Percentiles rank a stretch among this genome's conserved stretches.
Evolutionary conservation across 1,140 invertebrate genomes (phyloP).

Genomic region (Bombus pascuorum): DNA sequence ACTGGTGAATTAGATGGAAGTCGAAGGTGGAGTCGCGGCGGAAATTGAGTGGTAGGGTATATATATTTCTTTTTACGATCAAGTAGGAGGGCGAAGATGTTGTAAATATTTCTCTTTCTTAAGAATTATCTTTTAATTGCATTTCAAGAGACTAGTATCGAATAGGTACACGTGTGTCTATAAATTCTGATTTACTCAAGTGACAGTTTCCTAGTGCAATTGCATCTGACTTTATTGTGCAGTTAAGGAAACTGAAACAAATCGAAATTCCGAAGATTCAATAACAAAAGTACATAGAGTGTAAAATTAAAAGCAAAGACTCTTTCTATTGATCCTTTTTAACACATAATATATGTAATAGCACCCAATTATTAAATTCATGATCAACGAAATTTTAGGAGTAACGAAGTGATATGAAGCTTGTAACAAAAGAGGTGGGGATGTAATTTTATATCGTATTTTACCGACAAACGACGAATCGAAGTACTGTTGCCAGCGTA

Average conservation of each 20-base stretch:
- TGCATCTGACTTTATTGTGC: neutral
- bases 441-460: conserved; percentile 64
- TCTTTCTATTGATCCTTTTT: no score
- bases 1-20: neutral
- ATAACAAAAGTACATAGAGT: neutral
- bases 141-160: no score
- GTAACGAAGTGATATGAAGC: neutral
- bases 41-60: neutral
- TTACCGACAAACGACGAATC: conserved; percentile 52
- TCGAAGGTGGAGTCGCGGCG: neutral
- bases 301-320: no score
- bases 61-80: neutral
- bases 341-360: no score
- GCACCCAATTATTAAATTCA: neutral
- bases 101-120: neutral
- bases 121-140: no score
- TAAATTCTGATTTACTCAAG: neutral
- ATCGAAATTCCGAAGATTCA: neutral
- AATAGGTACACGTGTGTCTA: neutral
- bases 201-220: neutral
- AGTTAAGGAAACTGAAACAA: neutral
- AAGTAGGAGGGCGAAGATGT: no score
- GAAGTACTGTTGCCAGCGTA: conserved; percentile 13
- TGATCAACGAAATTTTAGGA: neutral
- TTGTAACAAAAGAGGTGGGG: neutral